Evolutionary conservation across 2,113 vertebrate species (phyloP).

Genomic region (Cochlearius cochlearius): DNA sequence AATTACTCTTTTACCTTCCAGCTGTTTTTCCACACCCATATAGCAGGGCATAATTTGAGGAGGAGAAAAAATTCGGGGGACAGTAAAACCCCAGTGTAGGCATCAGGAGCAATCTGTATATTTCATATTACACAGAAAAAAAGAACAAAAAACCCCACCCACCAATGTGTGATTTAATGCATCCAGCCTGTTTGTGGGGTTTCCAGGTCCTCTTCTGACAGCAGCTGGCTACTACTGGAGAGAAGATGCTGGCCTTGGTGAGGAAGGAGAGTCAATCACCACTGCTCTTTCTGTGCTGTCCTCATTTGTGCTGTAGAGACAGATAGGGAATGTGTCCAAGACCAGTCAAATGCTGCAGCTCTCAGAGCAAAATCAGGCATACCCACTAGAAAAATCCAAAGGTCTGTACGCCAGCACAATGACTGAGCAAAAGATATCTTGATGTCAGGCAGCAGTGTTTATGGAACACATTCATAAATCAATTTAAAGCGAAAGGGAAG

Average conservation of each 20-base stretch:
- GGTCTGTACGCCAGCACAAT: fast-evolving
- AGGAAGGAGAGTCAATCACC: not conserved
- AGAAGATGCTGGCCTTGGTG: not conserved
- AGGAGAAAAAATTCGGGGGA: not conserved
- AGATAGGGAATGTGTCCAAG: not conserved
- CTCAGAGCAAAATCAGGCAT: not conserved
- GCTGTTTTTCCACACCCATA: not conserved
- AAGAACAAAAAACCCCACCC: fast-evolving
- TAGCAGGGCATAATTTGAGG: not conserved
- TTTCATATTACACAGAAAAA: not conserved
- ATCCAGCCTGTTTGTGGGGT: fast-evolving
- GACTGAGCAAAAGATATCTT: not conserved
- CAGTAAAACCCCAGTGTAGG: not conserved
- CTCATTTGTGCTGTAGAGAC: not conserved
- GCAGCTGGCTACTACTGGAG: not conserved
- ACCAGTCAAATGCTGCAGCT: not conserved
- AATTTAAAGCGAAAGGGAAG: not conserved
- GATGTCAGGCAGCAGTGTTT: not conserved
- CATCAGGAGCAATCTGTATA: fast-evolving
- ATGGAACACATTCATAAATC: not conserved
- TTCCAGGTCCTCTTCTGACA: not conserved
- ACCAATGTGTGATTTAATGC: not conserved
- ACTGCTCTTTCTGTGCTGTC: not conserved
- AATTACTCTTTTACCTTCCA: not conserved
- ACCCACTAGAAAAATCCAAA: not conserved